Evolutionary conservation across 2,113 vertebrate species (phyloP), one percentile per base, ranked within the genome.

Genomic region (Lates calcarifer): DNA sequence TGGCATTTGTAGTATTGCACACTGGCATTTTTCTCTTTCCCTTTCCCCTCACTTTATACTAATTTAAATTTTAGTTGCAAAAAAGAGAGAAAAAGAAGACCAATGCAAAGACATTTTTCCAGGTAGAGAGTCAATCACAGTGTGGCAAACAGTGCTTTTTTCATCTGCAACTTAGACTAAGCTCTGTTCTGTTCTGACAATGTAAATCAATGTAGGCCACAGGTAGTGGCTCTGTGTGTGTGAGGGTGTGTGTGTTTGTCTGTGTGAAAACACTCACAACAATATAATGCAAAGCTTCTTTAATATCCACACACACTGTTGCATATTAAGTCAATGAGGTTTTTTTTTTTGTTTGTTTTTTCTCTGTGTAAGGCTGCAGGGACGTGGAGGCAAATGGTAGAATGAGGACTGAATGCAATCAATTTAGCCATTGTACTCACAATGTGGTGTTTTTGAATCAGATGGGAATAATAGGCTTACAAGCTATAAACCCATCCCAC

Each of bases 391-490:
- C 35, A 60, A 63, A 28, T 53, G 67, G 63, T 47, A 51, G 35
- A 74, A 37, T 61, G 8, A 20, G 64, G 31, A 72, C 47, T 80
- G 37, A 82, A 67, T 58, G 62, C 58, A 88, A 88, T 80, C 77
- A 86, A 57, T 90, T 74, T 79, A 78, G 81, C 75, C 35, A 66
- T 88, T 77, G 85, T 82, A 74, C 86, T 80, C 85, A 79, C 84
- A 89, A 88, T 89, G 89, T 77, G 89, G 53, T 90, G 89, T 91
- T 89, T 84, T 77, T 61, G 83, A 91, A 93, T 91, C 90, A 89
- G 91, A 93, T 91, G 92, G 89, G 78, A 90, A 92, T 93, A 92
- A 95, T 92, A 91, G 91, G 93, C 93, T 94, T 94, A 95, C 91
- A 93, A 66, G 67, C 75, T 49, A 79, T 94, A 92, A 95, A 83